Conservation (phyloP, 2,888 invertebrate species). For the Smittia sp. region DNA sequence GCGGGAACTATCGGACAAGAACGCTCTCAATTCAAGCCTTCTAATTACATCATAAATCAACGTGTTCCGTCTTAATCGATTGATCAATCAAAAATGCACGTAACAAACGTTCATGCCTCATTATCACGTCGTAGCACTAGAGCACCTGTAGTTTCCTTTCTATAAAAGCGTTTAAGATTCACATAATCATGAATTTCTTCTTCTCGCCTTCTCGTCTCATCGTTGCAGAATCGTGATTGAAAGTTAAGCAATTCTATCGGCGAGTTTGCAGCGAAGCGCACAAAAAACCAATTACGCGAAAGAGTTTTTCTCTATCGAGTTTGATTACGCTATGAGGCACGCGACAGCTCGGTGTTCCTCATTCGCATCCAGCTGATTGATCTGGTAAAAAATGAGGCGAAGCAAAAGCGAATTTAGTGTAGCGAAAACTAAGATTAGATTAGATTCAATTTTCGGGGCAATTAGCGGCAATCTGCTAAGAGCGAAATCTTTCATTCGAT, state of each 20-base stretch:
- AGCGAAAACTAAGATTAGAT: not conserved
- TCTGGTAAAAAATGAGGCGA: not conserved
- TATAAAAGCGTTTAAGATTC: not conserved
- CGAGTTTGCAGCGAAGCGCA: not conserved
- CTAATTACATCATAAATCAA: no score
- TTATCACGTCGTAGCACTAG: not conserved
- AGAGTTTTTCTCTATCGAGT: not conserved
- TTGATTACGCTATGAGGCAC: not conserved
- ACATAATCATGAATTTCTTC: not conserved
- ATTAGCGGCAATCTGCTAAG: no score
- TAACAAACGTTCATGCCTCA: not conserved
- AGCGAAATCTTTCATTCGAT: not conserved
- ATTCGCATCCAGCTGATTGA: not conserved
- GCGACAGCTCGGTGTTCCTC: not conserved
- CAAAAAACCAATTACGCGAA: not conserved
- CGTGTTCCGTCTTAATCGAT: no score
- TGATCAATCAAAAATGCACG: no score
- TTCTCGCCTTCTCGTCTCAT: not conserved
- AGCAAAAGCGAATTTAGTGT: not conserved
- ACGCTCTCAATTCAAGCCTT: no score
- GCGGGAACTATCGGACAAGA: no score
- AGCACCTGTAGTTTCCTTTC: not conserved
- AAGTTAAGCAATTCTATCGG: slow-evolving; percentile 1
- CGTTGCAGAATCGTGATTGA: not conserved
- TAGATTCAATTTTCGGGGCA: not conserved